These are phyloP conservation scores for Lumbricus terrestris DNA, from an alignment of 2,888 invertebrate genomes.

Conservation along the genomic window DNA sequence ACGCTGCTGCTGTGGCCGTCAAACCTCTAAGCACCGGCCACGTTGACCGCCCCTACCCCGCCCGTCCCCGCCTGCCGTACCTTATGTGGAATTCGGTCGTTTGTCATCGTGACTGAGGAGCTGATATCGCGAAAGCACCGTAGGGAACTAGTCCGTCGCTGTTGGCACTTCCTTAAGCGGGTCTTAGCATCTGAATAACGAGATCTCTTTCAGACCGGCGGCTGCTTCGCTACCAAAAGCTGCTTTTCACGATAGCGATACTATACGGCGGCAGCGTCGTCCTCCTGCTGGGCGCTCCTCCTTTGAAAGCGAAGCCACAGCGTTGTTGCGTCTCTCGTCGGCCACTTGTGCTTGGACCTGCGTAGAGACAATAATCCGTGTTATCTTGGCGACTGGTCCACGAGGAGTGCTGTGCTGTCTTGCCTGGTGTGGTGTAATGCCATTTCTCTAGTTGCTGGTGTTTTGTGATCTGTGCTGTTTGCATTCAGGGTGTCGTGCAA, in stretches of 20 bases:
- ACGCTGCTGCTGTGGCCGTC: neutral
- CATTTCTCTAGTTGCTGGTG: neutral
- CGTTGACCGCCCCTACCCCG: too few relatives aligned
- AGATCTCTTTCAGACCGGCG: slow-evolving; percentile 6
- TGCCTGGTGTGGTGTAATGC: neutral
- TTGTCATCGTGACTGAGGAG: neutral
- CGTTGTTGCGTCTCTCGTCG: neutral
- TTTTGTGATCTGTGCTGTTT: neutral
- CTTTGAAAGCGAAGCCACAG: neutral
- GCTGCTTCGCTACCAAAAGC: neutral
- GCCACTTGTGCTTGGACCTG: neutral
- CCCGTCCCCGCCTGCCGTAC: too few relatives aligned
- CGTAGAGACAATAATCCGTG: neutral
- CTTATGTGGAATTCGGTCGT: neutral
- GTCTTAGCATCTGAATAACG: slow-evolving; percentile 14
- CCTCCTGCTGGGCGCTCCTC: too few relatives aligned
- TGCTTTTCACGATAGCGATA: neutral
- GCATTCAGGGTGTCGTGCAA: neutral
- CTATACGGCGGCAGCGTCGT: neutral
- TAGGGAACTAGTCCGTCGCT: neutral
- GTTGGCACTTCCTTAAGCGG: neutral
- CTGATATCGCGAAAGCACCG: slow-evolving; percentile 6
- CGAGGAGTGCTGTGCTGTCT: neutral
- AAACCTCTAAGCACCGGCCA: neutral
- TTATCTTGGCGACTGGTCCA: neutral